Base-by-base conservation (phyloP, 2,888 invertebrate species). In the Lasioglossum calceatum region DNA sequence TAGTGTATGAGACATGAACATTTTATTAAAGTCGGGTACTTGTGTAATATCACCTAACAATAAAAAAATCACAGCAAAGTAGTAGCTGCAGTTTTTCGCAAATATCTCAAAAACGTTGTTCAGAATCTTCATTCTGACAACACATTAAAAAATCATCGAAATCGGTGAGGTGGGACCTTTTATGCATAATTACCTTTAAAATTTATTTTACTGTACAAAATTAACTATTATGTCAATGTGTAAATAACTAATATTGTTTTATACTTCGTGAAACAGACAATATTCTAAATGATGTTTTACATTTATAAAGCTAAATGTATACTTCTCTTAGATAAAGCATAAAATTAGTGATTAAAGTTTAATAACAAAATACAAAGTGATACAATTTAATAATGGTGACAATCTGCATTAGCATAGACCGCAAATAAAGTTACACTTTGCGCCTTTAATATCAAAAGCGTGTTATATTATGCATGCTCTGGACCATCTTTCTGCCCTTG, bases 401-500 rank as follows among this genome's bases (percentile, higher is more conserved):
- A 7, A 64, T 16, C 16, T 32, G 32, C 10, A 32, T 27, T 32
- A 61, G 16, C 61, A 61, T 27, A 64, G 32, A 64, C 64, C 4
- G 1, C 32, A 2, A 32, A 32, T 19, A 64, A 44, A 64, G 27
- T 64, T 32, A 32, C 32, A 27, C 32, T 50, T 58, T 77, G 78
- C 80, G 74, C 76, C 64, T 12, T 74, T 32, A 50, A 74, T 82
- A 36, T 36, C 4, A 36, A 36, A 36, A 36, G 36, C 36, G 36
- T 36, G 36, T 36, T 36, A 36, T 36, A 4, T 36, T 36, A 36
- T 36, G 36, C 36, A 36, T 36, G 82, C 81, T 92, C 89, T 5
- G 89, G 82, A 39, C 77, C 86, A 67, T 94, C 92, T 86, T 95
- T 94, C 82, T 94, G 93, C 86, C 93, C 87, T 87, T 96, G 96